Evolutionary conservation across 2,888 invertebrate genomes (phyloP).

Genomic region (Caradrina kadenii): DNA sequence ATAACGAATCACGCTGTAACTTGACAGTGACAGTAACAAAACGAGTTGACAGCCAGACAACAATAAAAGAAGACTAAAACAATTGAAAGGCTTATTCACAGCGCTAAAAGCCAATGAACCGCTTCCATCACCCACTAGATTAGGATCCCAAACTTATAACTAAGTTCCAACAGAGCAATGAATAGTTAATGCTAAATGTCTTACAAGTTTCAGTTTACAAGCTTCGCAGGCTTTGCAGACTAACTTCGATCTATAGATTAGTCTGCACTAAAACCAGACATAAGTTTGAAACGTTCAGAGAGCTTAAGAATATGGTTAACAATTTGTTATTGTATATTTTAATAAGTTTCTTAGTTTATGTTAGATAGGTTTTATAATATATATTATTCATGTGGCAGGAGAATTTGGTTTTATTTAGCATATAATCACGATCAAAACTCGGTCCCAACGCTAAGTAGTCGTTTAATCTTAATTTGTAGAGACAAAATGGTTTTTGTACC

Average conservation of each 20-base stretch:
- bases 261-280: slow-evolving; percentile 37
- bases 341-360: slow-evolving; percentile 29
- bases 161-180: slow-evolving; percentile 51
- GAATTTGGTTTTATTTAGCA: not conserved
- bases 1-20: not conserved
- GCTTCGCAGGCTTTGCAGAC: slow-evolving; percentile 33
- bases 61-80: slow-evolving; percentile 1
- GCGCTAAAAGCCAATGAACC: slow-evolving; percentile 33
- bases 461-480: not conserved
- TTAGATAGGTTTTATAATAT: slow-evolving; percentile 1
- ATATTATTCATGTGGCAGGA: not conserved
- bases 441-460: too few relatives aligned
- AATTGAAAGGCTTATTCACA: not conserved
- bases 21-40: not conserved
- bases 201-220: slow-evolving; percentile 56
- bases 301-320: slow-evolving; percentile 28
- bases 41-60: not conserved
- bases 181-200: slow-evolving; percentile 60
- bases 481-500: not conserved
- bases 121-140: slow-evolving; percentile 43
- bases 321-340: slow-evolving; percentile 41
- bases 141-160: slow-evolving; percentile 46
- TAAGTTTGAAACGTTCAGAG: slow-evolving; percentile 29
- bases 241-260: slow-evolving; percentile 57
- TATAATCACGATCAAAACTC: not conserved